These are phyloP conservation scores for Orthosia gothica DNA, from an alignment of 2,888 invertebrate species.

Conservation along the genomic window DNA sequence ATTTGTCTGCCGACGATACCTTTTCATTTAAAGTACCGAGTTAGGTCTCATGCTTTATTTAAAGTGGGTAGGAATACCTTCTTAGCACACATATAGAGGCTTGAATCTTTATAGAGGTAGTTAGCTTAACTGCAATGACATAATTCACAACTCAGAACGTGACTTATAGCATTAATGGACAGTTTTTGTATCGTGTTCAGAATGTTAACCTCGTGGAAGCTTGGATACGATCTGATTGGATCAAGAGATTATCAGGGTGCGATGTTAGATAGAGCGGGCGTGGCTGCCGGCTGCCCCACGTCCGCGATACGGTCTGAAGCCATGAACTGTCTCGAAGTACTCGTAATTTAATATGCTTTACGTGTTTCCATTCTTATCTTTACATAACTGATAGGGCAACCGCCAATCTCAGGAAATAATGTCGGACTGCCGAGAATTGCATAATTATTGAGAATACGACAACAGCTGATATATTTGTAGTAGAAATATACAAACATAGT, in stretches of 20 bases:
- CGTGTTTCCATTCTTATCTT: constrained; percentile 39
- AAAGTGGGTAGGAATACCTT: constrained; percentile 8
- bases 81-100: constrained; percentile 1
- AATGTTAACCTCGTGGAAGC: constrained; percentile 68
- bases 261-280: constrained; percentile 71
- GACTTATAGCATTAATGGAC: constrained; percentile 20
- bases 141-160: constrained; percentile 35
- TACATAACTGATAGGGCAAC: constrained; percentile 23
- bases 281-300: constrained; percentile 50
- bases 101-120: constrained; percentile 3
- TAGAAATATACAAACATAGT: neutral
- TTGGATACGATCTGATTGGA: constrained; percentile 77
- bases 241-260: constrained; percentile 76
- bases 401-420: constrained; percentile 7
- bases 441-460: neutral
- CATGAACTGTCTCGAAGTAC: constrained; percentile 27
- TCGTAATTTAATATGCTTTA: constrained; percentile 35
- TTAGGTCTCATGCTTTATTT: constrained; percentile 16
- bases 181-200: constrained; percentile 62
- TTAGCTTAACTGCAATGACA: neutral
- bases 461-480: neutral
- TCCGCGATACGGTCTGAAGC: constrained; percentile 40
- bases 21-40: constrained; percentile 25
- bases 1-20: constrained; percentile 17
- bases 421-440: neutral